A percentile compares a stretch with the other conserved stretches of the same genome.
phyloP scores from a whole-genome alignment of 2,797 vertebrate species.

The Protosalanx chinensis region DNA sequence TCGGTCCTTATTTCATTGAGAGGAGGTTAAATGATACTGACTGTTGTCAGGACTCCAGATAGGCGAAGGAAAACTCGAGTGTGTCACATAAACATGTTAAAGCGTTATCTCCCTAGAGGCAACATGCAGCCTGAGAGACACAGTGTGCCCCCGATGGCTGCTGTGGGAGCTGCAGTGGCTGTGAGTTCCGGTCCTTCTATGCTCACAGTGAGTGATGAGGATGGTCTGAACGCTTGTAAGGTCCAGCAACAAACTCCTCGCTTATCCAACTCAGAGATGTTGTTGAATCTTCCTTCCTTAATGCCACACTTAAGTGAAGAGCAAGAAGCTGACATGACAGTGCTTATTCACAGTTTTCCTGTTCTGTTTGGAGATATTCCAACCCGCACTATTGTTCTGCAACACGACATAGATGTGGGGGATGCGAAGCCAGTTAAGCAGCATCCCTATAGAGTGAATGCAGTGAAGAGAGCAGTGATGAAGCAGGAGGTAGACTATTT shows the following conservation, averaged over 20 bases:
- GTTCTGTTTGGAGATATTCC: not conserved
- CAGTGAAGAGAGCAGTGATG: too few relatives aligned
- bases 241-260: not conserved
- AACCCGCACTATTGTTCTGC: not conserved
- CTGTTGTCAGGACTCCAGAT: slow-evolving; percentile 19
- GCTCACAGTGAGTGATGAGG: not conserved
- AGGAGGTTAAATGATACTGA: not conserved
- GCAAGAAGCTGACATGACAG: not conserved
- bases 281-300: not conserved
- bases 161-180: too few relatives aligned
- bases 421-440: not conserved
- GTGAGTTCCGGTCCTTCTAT: too few relatives aligned
- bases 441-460: not conserved
- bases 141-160: too few relatives aligned
- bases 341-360: not conserved
- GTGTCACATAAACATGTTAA: slow-evolving; percentile 15
- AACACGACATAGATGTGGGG: not conserved
- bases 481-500: not conserved
- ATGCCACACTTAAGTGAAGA: not conserved
- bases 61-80: not conserved
- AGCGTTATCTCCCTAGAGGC: too few relatives aligned
- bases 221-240: not conserved
- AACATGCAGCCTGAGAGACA: too few relatives aligned
- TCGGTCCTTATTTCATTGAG: not conserved
- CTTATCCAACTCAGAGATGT: slow-evolving; percentile 2